These are phyloP conservation scores for Lithodes maja DNA, from an alignment of 2,888 invertebrate genomes.

Conservation along the genomic window DNA sequence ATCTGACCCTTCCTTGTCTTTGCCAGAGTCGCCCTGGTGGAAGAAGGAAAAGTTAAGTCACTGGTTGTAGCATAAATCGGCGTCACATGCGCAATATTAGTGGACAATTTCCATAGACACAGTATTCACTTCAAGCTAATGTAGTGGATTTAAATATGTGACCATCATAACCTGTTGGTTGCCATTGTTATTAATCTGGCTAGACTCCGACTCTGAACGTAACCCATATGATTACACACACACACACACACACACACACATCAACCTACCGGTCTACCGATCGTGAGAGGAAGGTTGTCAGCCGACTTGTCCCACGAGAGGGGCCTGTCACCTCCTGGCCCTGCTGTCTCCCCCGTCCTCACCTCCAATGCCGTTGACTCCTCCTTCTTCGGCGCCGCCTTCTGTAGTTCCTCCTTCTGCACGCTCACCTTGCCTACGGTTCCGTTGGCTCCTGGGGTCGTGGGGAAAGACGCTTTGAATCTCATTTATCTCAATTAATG, in stretches of 20 bases:
- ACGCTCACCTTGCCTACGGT: not conserved
- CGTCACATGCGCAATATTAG: too few relatives aligned
- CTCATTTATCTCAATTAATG: too few relatives aligned
- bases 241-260: not conserved
- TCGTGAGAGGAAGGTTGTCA: slow-evolving; percentile 50
- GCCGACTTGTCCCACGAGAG: slow-evolving; percentile 56
- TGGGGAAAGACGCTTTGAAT: too few relatives aligned
- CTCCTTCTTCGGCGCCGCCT: not conserved
- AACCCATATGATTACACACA: not conserved
- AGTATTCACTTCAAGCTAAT: too few relatives aligned
- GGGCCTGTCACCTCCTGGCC: slow-evolving; percentile 33
- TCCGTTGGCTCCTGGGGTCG: too few relatives aligned
- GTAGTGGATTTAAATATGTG: too few relatives aligned
- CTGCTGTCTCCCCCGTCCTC: not conserved
- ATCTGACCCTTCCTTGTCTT: slow-evolving; percentile 8
- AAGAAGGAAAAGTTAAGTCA: not conserved
- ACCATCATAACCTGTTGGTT: too few relatives aligned
- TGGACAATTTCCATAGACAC: too few relatives aligned
- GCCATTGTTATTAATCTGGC: too few relatives aligned
- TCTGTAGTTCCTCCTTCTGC: not conserved
- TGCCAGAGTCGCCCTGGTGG: slow-evolving; percentile 12
- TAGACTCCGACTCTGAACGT: not conserved
- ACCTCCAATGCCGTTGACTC: slow-evolving; percentile 6
- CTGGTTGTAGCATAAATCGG: too few relatives aligned
- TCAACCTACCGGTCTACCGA: slow-evolving; percentile 39